Evolutionary conservation across 1,140 invertebrate genomes (phyloP).

Genomic region (Zaprionus nigranus): DNA sequence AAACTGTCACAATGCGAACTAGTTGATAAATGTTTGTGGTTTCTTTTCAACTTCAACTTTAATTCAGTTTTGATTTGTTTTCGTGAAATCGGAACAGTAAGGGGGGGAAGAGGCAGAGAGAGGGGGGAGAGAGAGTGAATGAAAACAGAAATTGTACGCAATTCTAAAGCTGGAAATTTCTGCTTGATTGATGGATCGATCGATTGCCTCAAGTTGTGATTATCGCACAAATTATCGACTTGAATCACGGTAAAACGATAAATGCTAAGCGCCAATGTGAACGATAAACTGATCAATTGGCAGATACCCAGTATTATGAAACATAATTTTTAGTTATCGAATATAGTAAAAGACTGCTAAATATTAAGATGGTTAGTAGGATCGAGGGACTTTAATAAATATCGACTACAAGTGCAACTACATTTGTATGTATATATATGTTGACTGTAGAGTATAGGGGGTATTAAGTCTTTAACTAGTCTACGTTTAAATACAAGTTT

Average conservation of each 20-base stretch:
- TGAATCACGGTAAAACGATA: conserved; percentile 5
- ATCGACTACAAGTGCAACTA: too few species aligned
- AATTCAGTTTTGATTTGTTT: conserved; percentile 4
- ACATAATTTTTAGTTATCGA: too few species aligned
- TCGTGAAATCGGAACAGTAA: neutral
- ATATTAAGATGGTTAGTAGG: too few species aligned
- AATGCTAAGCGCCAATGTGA: neutral
- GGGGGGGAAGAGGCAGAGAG: neutral
- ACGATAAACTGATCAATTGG: neutral
- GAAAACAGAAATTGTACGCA: conserved; percentile 2
- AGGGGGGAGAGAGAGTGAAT: neutral
- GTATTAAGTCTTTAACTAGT: too few species aligned
- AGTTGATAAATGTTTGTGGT: conserved; percentile 46
- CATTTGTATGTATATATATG: too few species aligned
- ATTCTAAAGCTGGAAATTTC: conserved; percentile 7
- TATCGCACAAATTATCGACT: conserved; percentile 24
- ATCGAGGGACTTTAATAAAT: too few species aligned
- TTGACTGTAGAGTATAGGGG: too few species aligned
- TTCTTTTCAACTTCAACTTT: conserved; percentile 8
- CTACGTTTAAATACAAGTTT: too few species aligned
- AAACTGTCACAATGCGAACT: conserved; percentile 56
- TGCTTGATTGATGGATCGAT: conserved; percentile 13
- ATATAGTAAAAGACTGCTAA: neutral
- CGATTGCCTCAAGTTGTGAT: conserved; percentile 2
- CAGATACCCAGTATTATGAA: neutral